Evolutionary conservation across 2,888 invertebrate species (phyloP).

Genomic region (Dryomyza anilis): DNA sequence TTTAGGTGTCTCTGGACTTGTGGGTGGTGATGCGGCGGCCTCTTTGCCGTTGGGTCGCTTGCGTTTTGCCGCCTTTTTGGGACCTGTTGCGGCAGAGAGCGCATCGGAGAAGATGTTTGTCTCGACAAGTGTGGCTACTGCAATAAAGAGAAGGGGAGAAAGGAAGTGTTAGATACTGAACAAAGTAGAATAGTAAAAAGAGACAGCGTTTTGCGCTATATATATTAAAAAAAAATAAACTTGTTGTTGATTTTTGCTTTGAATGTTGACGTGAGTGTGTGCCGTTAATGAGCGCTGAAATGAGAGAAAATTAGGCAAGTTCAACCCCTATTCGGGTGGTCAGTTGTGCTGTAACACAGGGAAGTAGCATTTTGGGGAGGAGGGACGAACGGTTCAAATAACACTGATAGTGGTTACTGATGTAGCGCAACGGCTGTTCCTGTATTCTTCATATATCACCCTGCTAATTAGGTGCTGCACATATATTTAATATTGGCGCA

Average conservation of each 20-base stretch:
- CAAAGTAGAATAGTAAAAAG: background rate
- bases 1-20: slow-evolving; percentile 61
- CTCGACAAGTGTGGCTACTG: slow-evolving; percentile 81
- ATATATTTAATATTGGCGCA: too few species aligned
- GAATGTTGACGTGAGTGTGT: slow-evolving; percentile 1
- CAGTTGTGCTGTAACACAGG: too few species aligned
- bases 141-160: too few species aligned
- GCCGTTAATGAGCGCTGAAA: too few species aligned
- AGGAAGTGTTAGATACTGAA: background rate
- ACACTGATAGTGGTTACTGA: too few species aligned
- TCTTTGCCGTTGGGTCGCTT: slow-evolving; percentile 77
- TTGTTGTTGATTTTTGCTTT: slow-evolving; percentile 34
- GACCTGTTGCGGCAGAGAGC: slow-evolving; percentile 75
- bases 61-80: slow-evolving; percentile 76
- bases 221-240: background rate
- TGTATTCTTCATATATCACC: too few species aligned
- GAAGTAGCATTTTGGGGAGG: too few species aligned
- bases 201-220: background rate
- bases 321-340: too few species aligned
- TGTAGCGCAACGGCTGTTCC: too few species aligned
- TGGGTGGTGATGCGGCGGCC: slow-evolving; percentile 68
- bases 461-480: too few species aligned
- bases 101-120: slow-evolving; percentile 95
- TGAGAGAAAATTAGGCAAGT: too few species aligned
- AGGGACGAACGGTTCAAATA: too few species aligned